A percentile compares a stretch with the other conserved stretches of the same genome.
Conservation (phyloP, 1,140 invertebrate species). For the Drosophila persimilis region DNA sequence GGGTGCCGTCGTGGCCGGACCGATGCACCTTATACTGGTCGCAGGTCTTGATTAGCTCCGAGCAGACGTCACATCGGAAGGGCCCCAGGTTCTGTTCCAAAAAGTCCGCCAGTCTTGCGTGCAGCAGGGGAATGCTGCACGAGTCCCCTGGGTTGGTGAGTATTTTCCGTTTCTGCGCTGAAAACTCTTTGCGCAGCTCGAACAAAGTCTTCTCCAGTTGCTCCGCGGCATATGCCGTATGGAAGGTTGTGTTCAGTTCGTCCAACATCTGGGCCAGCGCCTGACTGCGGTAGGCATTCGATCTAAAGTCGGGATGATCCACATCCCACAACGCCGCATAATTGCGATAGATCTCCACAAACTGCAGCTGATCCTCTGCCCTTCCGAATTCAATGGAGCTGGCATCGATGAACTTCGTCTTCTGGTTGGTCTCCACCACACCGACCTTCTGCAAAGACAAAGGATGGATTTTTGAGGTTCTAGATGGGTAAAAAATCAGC, state of each 20-base stretch:
- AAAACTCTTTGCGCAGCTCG: slow-evolving; percentile 69
- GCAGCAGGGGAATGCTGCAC: slow-evolving; percentile 56
- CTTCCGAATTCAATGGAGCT: slow-evolving; percentile 51
- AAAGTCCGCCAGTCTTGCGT: slow-evolving; percentile 65
- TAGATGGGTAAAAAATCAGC: too few species aligned
- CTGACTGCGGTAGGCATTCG: slow-evolving; percentile 70
- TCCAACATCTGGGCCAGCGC: slow-evolving; percentile 71
- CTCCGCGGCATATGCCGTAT: slow-evolving; percentile 21
- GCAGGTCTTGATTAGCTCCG: slow-evolving; percentile 68
- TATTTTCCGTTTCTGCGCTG: slow-evolving; percentile 63
- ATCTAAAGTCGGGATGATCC: slow-evolving; percentile 75
- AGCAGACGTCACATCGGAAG: slow-evolving; percentile 69
- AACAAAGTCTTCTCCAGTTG: slow-evolving; percentile 75
- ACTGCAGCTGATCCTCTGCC: slow-evolving; percentile 63
- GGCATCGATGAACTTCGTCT: slow-evolving; percentile 69
- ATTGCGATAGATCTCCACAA: slow-evolving; percentile 74
- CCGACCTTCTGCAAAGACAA: slow-evolving; percentile 54
- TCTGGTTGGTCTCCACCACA: slow-evolving; percentile 62
- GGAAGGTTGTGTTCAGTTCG: slow-evolving; percentile 63
- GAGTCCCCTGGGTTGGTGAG: slow-evolving; percentile 33
- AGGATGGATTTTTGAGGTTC: too few species aligned
- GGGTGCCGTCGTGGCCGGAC: slow-evolving; percentile 66
- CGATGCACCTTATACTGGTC: slow-evolving; percentile 78
- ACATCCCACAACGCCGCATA: slow-evolving; percentile 74
- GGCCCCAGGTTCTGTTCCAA: slow-evolving; percentile 71